Evolutionary conservation across 2,888 invertebrate species (phyloP).

Genomic region (Cyrtodaria siliqua): DNA sequence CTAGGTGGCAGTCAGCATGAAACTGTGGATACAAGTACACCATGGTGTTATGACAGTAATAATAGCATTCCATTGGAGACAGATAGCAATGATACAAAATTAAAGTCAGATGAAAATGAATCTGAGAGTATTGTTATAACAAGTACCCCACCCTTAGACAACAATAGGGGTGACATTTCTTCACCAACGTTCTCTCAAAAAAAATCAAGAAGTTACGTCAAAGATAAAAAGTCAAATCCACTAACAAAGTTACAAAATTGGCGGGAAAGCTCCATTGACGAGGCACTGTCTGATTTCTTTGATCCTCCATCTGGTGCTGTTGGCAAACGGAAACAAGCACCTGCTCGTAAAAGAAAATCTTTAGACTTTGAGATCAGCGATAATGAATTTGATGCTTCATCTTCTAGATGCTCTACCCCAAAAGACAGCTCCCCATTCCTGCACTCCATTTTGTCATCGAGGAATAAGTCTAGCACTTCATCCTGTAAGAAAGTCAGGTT

Average conservation of each 20-base stretch:
- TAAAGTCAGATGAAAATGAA: too few relatives aligned
- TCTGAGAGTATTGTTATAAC: too few relatives aligned
- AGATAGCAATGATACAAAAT: too few relatives aligned
- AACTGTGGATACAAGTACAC: not conserved
- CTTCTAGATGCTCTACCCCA: conserved; percentile 37
- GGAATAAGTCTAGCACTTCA: conserved; percentile 43
- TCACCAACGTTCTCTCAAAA: conserved; percentile 48
- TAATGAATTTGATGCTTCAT: not conserved
- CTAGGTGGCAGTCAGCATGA: conserved; percentile 3
- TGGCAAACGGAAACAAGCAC: conserved; percentile 57
- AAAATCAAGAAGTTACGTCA: conserved; percentile 10
- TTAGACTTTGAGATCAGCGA: conserved; percentile 10
- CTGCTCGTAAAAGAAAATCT: conserved; percentile 52
- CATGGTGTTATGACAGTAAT: too few relatives aligned
- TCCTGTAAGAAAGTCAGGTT: conserved; percentile 60
- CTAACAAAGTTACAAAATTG: not conserved
- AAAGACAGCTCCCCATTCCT: conserved; percentile 11
- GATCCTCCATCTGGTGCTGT: conserved; percentile 67
- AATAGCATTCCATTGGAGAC: too few relatives aligned
- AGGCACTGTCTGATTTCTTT: conserved; percentile 72
- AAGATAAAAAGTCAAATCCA: conserved; percentile 5
- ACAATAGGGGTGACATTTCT: not conserved
- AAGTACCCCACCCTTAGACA: too few relatives aligned
- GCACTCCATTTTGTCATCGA: conserved; percentile 64
- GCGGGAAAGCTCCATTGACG: conserved; percentile 46